Base-by-base conservation (phyloP, 1,140 invertebrate species). In the Diorhabda sublineata region DNA sequence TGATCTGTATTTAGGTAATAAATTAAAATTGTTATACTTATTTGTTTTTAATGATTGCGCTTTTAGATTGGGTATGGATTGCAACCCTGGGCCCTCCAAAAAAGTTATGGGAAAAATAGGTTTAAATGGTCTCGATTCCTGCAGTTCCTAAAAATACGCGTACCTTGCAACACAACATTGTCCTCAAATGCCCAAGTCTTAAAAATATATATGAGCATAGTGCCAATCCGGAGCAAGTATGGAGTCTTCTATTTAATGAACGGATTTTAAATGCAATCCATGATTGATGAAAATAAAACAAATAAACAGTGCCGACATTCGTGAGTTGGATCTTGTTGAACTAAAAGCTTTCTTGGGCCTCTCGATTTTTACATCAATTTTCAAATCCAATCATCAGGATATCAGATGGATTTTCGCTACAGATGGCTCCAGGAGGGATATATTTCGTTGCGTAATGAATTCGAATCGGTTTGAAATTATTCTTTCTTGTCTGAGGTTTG, bases 401-500 rank as follows among this genome's bases (percentile, higher is more conserved):
- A 60, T 60, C 8, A 60, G 42, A 6, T 41, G 26, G 8, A 7
- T 60, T n/a, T 60, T 60, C 2, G 58, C 58, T n/a, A 60, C 11
- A 8, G 58, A 60, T 60, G 58, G 58, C 11, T 41, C 8, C 41
- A 11, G 26, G 8, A 8, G 58, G 42, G 58, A 59, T 6, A 59
- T 59, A 59, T n/a, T 59, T 26, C 11, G 8, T 11, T 9, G 8
- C 7, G 11, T 59, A n/a, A 60, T 60, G 58, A 60, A 42, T 11
- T 11, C 5, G 41, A 56, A 61, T 59, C 26, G 67, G 42, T 72
- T 69, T 67, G 26, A 26, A 6, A n/a, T 60, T n/a, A n/a, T 60
- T 8, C 7, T 60, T 6, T n/a, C 58, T 60, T 9, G 8, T n/a
- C 26, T 59, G 8, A 59, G 58, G 11, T 59, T 59, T 59, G 58